Percentiles rank a stretch among this genome's conserved stretches.
Conservation (phyloP, 2,797 vertebrate species). For the Brotula barbata region DNA sequence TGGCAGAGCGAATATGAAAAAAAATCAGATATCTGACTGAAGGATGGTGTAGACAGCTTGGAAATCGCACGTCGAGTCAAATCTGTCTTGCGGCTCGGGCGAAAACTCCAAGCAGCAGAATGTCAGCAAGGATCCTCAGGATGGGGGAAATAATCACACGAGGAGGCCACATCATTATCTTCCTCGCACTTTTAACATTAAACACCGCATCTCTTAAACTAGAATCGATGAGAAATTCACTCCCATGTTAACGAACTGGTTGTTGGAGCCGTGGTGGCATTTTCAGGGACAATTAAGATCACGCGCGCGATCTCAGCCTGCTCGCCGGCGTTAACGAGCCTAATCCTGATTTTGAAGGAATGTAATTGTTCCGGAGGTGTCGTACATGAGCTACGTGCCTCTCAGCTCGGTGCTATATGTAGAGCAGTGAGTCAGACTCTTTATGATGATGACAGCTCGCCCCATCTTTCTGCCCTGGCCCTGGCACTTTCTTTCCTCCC, state of each 20-base stretch:
- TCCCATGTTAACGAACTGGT: too few relatives aligned
- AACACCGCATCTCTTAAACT: background rate
- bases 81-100: slow-evolving; percentile 6
- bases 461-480: slow-evolving; percentile 38
- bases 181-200: slow-evolving; percentile 2
- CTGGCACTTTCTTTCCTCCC: slow-evolving; percentile 38
- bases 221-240: too few relatives aligned
- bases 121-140: background rate
- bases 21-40: slow-evolving; percentile 43
- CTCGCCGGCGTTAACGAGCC: slow-evolving; percentile 44
- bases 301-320: slow-evolving; percentile 8
- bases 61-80: slow-evolving; percentile 8
- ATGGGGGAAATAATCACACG: background rate
- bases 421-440: slow-evolving; percentile 71
- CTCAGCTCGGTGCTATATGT: slow-evolving; percentile 68
- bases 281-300: slow-evolving; percentile 36
- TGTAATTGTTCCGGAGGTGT: slow-evolving; percentile 70
- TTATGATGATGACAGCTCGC: slow-evolving; percentile 66
- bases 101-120: slow-evolving; percentile 6
- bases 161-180: background rate
- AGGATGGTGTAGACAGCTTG: slow-evolving; percentile 15
- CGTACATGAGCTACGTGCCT: slow-evolving; percentile 67
- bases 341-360: slow-evolving; percentile 67
- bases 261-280: slow-evolving; percentile 9
- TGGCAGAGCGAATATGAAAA: slow-evolving; percentile 46